Evolutionary conservation across 2,113 vertebrate species (phyloP).

Genomic region (Ancistrus triradiatus): DNA sequence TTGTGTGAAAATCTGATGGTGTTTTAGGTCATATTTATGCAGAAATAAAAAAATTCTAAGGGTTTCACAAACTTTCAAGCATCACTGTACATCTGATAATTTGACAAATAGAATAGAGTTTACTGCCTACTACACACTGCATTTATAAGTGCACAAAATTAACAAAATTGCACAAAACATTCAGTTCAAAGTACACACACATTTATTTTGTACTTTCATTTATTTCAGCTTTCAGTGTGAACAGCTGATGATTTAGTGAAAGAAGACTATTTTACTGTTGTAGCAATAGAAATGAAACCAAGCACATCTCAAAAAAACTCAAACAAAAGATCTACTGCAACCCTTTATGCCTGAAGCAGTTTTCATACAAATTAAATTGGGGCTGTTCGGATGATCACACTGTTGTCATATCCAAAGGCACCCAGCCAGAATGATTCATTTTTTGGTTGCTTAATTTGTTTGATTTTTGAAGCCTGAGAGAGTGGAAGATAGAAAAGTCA

Average conservation of each 20-base stretch:
- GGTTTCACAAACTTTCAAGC: too few species aligned
- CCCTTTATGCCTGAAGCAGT: slow-evolving; percentile 11
- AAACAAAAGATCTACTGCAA: neutral
- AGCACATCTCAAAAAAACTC: slow-evolving; percentile 10
- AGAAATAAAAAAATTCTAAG: too few species aligned
- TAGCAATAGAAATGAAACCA: slow-evolving; percentile 20
- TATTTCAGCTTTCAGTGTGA: neutral
- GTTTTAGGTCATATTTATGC: too few species aligned
- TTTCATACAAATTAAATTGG: neutral
- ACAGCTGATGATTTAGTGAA: neutral
- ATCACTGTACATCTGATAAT: too few species aligned
- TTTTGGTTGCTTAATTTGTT: neutral
- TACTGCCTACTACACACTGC: neutral
- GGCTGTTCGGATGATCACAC: neutral
- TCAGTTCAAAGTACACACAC: neutral
- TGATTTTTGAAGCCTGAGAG: neutral
- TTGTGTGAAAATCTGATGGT: too few species aligned
- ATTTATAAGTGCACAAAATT: neutral
- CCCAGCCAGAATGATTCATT: neutral
- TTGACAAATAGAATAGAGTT: too few species aligned
- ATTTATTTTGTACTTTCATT: too few species aligned
- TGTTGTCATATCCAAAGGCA: neutral
- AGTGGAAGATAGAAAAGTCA: neutral
- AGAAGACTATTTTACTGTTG: slow-evolving; percentile 1
- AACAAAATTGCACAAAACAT: slow-evolving; percentile 4